Base-by-base conservation (phyloP, 1,140 invertebrate species). In the Cardiocondyla obscurior region DNA sequence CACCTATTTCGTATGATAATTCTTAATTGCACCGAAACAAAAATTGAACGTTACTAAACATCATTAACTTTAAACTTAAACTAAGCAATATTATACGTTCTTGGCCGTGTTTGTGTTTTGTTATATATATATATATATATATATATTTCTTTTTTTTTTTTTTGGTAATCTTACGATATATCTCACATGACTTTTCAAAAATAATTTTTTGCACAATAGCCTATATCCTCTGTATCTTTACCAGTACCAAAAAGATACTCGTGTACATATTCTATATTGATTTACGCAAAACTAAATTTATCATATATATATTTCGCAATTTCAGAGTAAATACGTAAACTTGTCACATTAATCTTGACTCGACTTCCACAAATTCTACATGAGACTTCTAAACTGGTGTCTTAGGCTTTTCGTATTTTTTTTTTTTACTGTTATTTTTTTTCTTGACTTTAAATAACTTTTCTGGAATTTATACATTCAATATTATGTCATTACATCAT, bases 211-310 rank as follows among this genome's bases (percentile, higher is more conserved):
- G 49, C 62, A 39, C 28, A 30, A n/a, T 42, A 53, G 36, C 16
- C 25, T 53, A 55, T 33, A 36, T 67, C 53, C 28, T 30, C 42
- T 69, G 33, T 79, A 51, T 51, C 44, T 67, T 79, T 79, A n/a
- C n/a, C n/a, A 79, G 33, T 67, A 49, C 44, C 44, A 39, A 79
- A 76, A 69, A 69, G 44, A 79, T 79, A 79, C 74, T 76, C 28
- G 33, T 49, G 33, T 44, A 77, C 65, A 46, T 79, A 77, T 51
- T 65, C 36, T 77, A 51, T 79, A 86, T 85, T 84, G n/a, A 74
- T 60, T 62, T 87, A 87, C 83, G 81, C 77, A 81, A 81, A 88
- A 86, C 83, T 67, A 86, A 65, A 88, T 85, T 84, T 86, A 85
- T 87, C 74, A 84, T 79, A 82, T 79, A 84, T 57, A 79, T 73